Evolutionary conservation across 2,797 vertebrate genomes (phyloP).

Genomic region (Phataginus tetradactyla): DNA sequence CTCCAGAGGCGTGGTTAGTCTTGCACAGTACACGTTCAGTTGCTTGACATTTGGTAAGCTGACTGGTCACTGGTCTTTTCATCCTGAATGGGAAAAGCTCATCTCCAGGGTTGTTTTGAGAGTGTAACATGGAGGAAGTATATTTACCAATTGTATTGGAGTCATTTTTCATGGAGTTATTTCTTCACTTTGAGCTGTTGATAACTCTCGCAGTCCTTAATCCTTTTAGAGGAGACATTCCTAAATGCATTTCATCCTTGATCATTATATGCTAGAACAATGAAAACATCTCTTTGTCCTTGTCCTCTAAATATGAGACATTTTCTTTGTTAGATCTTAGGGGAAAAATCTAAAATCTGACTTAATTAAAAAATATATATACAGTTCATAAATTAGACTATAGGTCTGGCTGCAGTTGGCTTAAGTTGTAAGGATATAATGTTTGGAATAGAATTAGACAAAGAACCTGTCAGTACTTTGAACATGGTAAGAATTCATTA

Average conservation of each 20-base stretch:
- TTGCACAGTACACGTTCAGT: background rate
- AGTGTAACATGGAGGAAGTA: background rate
- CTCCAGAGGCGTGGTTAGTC: background rate
- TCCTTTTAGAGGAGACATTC: background rate
- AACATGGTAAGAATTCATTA: background rate
- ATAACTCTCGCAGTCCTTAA: background rate
- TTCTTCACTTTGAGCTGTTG: background rate
- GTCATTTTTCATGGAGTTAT: background rate
- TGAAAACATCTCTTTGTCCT: background rate
- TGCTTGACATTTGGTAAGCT: background rate
- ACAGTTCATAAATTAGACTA: background rate
- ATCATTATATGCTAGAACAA: background rate
- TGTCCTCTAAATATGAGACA: background rate
- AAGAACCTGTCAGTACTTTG: background rate
- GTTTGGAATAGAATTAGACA: slow-evolving; percentile 2
- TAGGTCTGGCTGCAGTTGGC: background rate
- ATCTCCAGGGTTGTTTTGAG: background rate
- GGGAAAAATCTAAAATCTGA: slow-evolving; percentile 3
- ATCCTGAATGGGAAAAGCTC: background rate
- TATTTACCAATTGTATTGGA: background rate
- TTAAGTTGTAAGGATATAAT: slow-evolving; percentile 9
- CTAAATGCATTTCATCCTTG: background rate
- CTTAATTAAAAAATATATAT: background rate
- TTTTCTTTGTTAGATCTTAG: background rate
- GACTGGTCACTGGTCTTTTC: background rate